Percentiles rank a stretch among this genome's conserved stretches.
These are phyloP conservation scores for Gastrophryne carolinensis DNA, from an alignment of 2,797 vertebrate genomes.

Conservation along the genomic window DNA sequence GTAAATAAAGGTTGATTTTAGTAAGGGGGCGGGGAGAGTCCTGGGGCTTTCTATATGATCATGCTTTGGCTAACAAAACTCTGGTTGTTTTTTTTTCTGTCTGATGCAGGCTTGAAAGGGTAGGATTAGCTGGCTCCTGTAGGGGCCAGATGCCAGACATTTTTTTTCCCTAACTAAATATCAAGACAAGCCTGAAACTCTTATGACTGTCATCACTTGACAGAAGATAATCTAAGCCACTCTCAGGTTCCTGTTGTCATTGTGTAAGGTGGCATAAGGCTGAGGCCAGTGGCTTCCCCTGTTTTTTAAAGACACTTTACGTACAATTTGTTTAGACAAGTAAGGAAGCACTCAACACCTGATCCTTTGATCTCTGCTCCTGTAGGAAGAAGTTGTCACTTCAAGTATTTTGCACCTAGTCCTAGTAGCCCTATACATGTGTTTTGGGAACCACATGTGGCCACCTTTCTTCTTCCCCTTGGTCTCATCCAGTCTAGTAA, in stretches of 20 bases:
- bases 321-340: neutral
- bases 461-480: too few relatives aligned
- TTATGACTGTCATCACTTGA: slow-evolving; percentile 14
- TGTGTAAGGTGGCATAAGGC: neutral
- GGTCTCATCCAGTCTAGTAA: too few relatives aligned
- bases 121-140: slow-evolving; percentile 29
- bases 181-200: slow-evolving; percentile 11
- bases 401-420: too few relatives aligned
- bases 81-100: slow-evolving; percentile 45
- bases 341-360: too few relatives aligned
- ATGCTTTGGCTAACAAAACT: slow-evolving; percentile 45
- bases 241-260: neutral
- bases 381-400: too few relatives aligned
- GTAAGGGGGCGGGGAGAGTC: slow-evolving; percentile 40
- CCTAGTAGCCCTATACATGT: too few relatives aligned
- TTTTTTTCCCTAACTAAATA: slow-evolving; percentile 16
- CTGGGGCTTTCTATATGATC: slow-evolving; percentile 44
- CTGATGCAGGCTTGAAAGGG: slow-evolving; percentile 38
- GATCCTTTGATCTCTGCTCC: too few relatives aligned
- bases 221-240: neutral
- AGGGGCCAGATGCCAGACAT: slow-evolving; percentile 32
- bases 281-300: neutral
- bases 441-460: too few relatives aligned
- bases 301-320: neutral
- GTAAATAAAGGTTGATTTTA: slow-evolving; percentile 47